Base-by-base conservation (phyloP, 2,888 invertebrate genomes). In the Clepsis dumicolana region DNA sequence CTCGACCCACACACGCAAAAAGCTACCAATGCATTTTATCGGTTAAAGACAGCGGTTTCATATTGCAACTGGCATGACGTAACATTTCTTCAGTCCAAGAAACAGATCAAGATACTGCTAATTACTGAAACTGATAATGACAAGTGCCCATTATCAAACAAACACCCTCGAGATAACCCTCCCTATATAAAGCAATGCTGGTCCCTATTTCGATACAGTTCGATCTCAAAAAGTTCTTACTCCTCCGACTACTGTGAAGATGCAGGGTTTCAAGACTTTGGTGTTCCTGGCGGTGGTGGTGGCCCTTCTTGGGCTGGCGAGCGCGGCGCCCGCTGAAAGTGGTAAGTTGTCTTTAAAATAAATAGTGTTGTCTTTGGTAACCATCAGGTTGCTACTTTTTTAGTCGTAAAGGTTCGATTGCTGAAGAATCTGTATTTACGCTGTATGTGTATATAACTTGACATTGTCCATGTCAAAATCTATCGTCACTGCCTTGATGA, bases 231-330 rank as follows among this genome's bases (percentile, higher is more conserved):
- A 14, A 38, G 16, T 44, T 44, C 44, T 16, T 18, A 38, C 16
- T 44, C 18, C 18, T 8, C 10, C 12, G 12, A 1, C 48, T 48
- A 14, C 7, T 48, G 53, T 62, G 27, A 67, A 67, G 48, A 67
- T 67, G 67, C 62, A 67, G 62, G 50, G 56, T 38, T 21, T 62
- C 5, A 67, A 67, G 56, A n/a, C 50, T 27, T 35, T 62, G n/a
- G 35, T 67, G 0, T n/a, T 50, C 12, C 18, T 67, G 62, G 38
- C 25, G 10, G 61, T 62, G 62, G 48, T 62, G 50, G 48, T 62
- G 24, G 66, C 56, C 14, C 61, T 67, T 27, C 35, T 67, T 27
- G 67, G 67, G 38, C 10, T 62, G 38, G 56, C 29, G n/a, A 56
- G 21, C 50, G 54, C 67, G 25, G 48, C 56, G 2, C 35, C 67